Evolutionary conservation across 2,888 invertebrate genomes (phyloP), one percentile per base, ranked within the genome.

Genomic region (Nephrocerus scutellatus): DNA sequence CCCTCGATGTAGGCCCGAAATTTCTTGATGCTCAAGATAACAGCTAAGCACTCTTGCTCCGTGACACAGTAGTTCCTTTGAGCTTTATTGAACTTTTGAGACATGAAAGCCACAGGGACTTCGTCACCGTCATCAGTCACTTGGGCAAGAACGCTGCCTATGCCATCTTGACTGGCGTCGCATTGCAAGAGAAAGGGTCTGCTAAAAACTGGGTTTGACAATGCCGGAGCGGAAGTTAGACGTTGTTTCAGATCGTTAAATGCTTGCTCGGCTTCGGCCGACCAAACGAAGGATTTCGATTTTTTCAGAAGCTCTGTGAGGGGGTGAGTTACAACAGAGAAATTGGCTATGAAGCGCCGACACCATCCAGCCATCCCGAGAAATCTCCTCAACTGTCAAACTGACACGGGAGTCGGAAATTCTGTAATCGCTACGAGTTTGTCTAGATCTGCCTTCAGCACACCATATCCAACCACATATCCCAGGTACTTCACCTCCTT

Each of bases 341-440:
- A 47, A 26, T 47, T 44, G 7, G 18, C 20, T 8, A 47, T 47
- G 30, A 47, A 47, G 4, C 41, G 16, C 2, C 39, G 21, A 19
- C 45, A 47, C 45, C 46, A 49, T 1, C 47, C 44, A 2, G 46
- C 36, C 33, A 42, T 36, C 2, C 49, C 48, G 16, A 46, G 20
- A 13, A 50, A 44, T 16, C 43, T 26, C 5, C 48, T 30, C 2
- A 49, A 22, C 52, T 59, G 55, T 28, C 42, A 52, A 1, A 18
- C 16, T 4, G 33, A 24, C 6, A 8, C 22, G 2, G 47, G 47
- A 3, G 22, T 13, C 2, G 44, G 37, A 41, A 44, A 41, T 2
- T 39, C 23, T 2, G n/a, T 20, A 2, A 46, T 38, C 0, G 35
- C 43, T 10, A n/a, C 14, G 2, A 36, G 19, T 18, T 44, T 36